Percentiles rank a stretch among this genome's conserved stretches.
Evolutionary conservation across 53 echinoderm and acorn worm genomes (phyloP).

Genomic region (Crossaster papposus): DNA sequence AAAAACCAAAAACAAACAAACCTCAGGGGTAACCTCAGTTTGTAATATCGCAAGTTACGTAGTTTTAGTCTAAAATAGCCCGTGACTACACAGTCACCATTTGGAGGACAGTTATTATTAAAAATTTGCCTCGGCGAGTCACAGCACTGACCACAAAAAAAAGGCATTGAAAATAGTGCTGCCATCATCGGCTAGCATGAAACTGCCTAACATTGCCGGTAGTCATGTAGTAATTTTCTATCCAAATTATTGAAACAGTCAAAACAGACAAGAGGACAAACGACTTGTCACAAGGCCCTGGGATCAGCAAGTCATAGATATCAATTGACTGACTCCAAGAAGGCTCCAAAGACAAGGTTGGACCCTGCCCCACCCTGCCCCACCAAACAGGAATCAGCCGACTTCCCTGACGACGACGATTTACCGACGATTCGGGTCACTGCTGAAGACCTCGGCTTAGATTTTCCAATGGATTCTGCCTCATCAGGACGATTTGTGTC

Average conservation of each 20-base stretch:
- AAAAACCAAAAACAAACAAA: too few species aligned
- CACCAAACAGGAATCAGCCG: background rate
- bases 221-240: background rate
- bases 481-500: background rate
- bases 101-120: too few species aligned
- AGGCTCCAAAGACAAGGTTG: background rate
- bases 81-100: too few species aligned
- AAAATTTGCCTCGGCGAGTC: too few species aligned
- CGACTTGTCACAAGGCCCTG: background rate
- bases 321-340: background rate
- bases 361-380: conserved; percentile 13
- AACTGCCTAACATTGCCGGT: too few species aligned
- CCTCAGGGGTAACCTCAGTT: too few species aligned
- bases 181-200: too few species aligned
- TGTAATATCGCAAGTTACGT: too few species aligned
- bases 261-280: background rate
- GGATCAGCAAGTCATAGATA: background rate
- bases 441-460: conserved; percentile 43
- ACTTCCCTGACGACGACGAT: conserved; percentile 21
- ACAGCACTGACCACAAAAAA: too few species aligned
- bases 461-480: background rate
- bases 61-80: too few species aligned
- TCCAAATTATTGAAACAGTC: background rate
- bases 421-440: conserved; percentile 47
- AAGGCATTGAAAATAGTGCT: too few species aligned